These are phyloP conservation scores for Melitaea cinxia DNA, from an alignment of 1,140 invertebrate genomes.

Conservation along the genomic window DNA sequence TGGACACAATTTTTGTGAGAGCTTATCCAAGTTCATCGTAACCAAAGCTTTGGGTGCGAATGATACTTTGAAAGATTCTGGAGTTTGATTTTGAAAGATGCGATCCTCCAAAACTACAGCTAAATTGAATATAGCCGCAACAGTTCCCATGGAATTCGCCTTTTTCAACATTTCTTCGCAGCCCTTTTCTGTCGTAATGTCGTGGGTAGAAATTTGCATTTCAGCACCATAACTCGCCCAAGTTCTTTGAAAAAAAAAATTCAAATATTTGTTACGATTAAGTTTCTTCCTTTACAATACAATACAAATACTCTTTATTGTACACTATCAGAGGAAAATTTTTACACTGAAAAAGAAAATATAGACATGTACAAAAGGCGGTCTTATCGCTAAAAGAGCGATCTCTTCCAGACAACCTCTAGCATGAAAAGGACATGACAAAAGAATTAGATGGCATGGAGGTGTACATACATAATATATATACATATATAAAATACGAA, in stretches of 20 bases:
- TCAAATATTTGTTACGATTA: no score
- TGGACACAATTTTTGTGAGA: slow-evolving; percentile 83
- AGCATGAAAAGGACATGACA: no score
- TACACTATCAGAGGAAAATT: no score
- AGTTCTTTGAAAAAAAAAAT: slow-evolving; percentile 72
- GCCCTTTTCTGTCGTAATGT: slow-evolving; percentile 84
- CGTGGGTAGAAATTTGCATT: slow-evolving; percentile 84
- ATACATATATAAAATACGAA: no score
- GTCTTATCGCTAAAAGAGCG: no score
- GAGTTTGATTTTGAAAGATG: slow-evolving; percentile 85
- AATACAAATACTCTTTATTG: no score
- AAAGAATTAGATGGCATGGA: no score
- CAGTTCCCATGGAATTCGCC: slow-evolving; percentile 83
- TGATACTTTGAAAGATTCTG: slow-evolving; percentile 82
- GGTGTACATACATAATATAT: no score
- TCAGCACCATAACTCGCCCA: slow-evolving; percentile 85
- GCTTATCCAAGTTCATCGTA: slow-evolving; percentile 83
- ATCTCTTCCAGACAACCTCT: no score
- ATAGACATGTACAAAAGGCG: no score
- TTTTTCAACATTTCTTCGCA: slow-evolving; percentile 84
- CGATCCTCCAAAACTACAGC: slow-evolving; percentile 87
- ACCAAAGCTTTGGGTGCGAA: slow-evolving; percentile 84
- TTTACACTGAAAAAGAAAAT: no score
- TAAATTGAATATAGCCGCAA: slow-evolving; percentile 92
- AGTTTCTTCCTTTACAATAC: no score